Base-by-base conservation (phyloP, 37 sponge, comb jelly and placozoan genomes). In the Petrosia ficiformis region DNA sequence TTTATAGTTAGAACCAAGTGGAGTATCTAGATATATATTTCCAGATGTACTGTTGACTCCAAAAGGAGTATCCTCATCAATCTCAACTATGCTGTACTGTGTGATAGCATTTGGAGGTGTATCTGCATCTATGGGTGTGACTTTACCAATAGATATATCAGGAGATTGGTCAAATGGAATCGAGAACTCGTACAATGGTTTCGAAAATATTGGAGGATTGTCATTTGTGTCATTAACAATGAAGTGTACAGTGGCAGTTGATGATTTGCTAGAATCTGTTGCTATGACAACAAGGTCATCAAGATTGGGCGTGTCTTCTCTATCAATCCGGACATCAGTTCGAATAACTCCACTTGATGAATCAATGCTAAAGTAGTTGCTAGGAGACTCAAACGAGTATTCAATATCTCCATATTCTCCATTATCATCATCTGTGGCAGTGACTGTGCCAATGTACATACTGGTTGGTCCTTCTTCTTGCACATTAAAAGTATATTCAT, bases 191-290 rank as follows among this genome's bases (percentile, higher is more conserved):
- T 73, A 88, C n/a, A 68, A 57, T 3, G 39, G 22, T 29, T n/a
- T 41, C 5, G 57, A 14, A 19, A 81, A 86, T 25, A 35, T 58
- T 24, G 93, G 93, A 29, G 30, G 38, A 39, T 89, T 85, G 80
- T 93, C 89, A 72, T 93, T 93, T 8, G 73, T 42, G 67, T 93
- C 94, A 14, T 1, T 26, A 38, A 89, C 39, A 0, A 41, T 37
- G 41, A 92, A 74, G 19, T 38, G 29, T 25, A 91, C 77, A 36
- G 39, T 73, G 1, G 74, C 80, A 44, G 60, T 26, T 2, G 74
- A 44, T 36, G 74, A 38, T 2, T 31, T 43, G 5, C 40, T 4
- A 39, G 37, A 31, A 41, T 74, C 72, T 33, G 39, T 42, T 24
- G 81, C 66, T 1, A 71, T 25, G 56, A 75, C 68, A 38, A 25